Base-by-base conservation (phyloP, 2,797 vertebrate species). In the Acipenser ruthenus region DNA sequence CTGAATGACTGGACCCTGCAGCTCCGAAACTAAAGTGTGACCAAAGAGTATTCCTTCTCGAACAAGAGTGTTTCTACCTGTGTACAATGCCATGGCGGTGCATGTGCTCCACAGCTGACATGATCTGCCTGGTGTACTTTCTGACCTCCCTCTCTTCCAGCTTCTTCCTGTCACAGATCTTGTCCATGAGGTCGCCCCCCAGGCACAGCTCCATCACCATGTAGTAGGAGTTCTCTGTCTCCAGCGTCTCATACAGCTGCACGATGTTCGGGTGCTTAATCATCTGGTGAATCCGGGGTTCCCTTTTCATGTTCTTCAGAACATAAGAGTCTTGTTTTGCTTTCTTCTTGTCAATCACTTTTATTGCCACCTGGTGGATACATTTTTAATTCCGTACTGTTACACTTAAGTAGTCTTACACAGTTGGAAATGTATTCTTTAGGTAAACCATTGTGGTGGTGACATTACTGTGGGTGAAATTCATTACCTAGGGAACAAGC, bases 321-420 rank as follows among this genome's bases (percentile, higher is more conserved):
- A 94, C 76, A 0, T 91, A 94, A 0, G 88, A 88, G 70, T 93
- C 90, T 80, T 91, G 87, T 1, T 88, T 88, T 0, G 88, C 90
- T 80, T 92, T 93, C 80, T 91, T 94, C 83, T 94, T 95, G 78
- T 93, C 91, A 1, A 93, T 94, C 65, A 93, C 92, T 78, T 94
- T 94, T 68, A 94, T 89, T 53, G 89, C 88, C 64, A 92, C 89
- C 90, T 95, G 76, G 65, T n/a, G 37, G 37, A 37, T 37, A 37
- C 37, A 37, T 37, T 37, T 37, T 37, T 37, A 37, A 37, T 37
- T 37, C 37, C 5, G 37, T 37, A 37, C 37, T 37, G 37, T 37
- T 37, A 37, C 37, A 37, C 37, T 37, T 37, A 37, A 37, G 4
- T 37, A 37, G 37, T 37, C 37, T 37, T 37, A 37, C 37, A 37